Conservation (phyloP, 2,888 invertebrate genomes). For the Melanotus villosus region DNA sequence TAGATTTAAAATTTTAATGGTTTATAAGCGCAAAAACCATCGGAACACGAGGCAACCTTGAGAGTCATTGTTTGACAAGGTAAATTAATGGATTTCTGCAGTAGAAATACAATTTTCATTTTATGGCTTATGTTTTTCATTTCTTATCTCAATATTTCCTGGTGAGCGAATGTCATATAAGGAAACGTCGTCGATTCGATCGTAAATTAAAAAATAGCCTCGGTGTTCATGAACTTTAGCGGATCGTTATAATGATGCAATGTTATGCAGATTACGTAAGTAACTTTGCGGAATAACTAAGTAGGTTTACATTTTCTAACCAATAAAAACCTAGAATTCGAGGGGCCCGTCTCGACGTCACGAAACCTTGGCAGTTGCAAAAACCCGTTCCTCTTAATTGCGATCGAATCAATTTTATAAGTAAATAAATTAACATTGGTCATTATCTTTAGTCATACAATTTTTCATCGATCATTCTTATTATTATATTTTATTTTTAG, state of each 20-base stretch:
- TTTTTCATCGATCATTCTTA: too few species aligned
- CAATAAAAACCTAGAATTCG: not conserved
- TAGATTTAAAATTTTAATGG: slow-evolving; percentile 13
- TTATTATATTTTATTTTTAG: too few species aligned
- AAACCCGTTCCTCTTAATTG: slow-evolving; percentile 2
- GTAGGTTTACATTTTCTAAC: not conserved
- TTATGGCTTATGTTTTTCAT: not conserved
- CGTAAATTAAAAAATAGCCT: too few species aligned
- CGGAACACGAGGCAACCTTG: not conserved
- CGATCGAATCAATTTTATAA: slow-evolving; percentile 2
- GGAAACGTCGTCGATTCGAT: too few species aligned
- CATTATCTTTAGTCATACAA: too few species aligned
- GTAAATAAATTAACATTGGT: too few species aligned
- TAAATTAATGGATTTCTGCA: not conserved
- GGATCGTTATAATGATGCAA: not conserved
- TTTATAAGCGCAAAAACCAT: not conserved
- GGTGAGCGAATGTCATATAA: too few species aligned
- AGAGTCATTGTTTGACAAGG: slow-evolving; percentile 20
- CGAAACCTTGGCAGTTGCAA: not conserved
- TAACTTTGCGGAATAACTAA: not conserved
- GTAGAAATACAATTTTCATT: not conserved
- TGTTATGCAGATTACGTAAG: slow-evolving; percentile 12
- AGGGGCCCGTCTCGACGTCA: slow-evolving; percentile 16
- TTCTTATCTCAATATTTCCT: too few species aligned
- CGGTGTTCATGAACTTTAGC: slow-evolving; percentile 7